These are phyloP conservation scores for Hymenochirus boettgeri DNA, from an alignment of 2,113 vertebrate genomes.

Conservation along the genomic window DNA sequence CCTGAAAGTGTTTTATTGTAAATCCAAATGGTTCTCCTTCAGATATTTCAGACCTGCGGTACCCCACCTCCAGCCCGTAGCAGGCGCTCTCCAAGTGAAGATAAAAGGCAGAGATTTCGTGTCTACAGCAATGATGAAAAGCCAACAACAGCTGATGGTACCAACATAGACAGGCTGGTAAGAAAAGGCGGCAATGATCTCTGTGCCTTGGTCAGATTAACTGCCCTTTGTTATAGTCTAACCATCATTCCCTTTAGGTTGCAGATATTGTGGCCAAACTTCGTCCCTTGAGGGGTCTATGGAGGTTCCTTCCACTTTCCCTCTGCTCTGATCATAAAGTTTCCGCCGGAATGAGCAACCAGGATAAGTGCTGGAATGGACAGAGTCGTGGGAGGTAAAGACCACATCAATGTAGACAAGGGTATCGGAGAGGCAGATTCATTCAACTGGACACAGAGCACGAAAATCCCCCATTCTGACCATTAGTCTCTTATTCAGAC, in stretches of 20 bases:
- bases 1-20: too few species aligned
- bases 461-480: too few species aligned
- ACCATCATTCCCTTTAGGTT: slow-evolving; percentile 58
- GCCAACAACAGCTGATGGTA: slow-evolving; percentile 76
- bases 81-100: slow-evolving; percentile 68
- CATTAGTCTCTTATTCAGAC: too few species aligned
- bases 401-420: too few species aligned
- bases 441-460: too few species aligned
- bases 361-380: slow-evolving; percentile 84
- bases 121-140: slow-evolving; percentile 66
- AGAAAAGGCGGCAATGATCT: slow-evolving; percentile 22
- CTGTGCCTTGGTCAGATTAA: not conserved
- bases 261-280: slow-evolving; percentile 75
- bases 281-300: slow-evolving; percentile 75
- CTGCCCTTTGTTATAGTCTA: not conserved
- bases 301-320: slow-evolving; percentile 75
- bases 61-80: slow-evolving; percentile 57
- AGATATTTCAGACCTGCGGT: slow-evolving; percentile 83
- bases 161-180: slow-evolving; percentile 79
- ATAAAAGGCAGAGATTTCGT: slow-evolving; percentile 61
- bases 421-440: too few species aligned
- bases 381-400: slow-evolving; percentile 54
- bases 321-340: slow-evolving; percentile 76
- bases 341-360: slow-evolving; percentile 71
- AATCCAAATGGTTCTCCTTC: not conserved